Conservation (phyloP, 2,113 vertebrate species). For the Indri indri region DNA sequence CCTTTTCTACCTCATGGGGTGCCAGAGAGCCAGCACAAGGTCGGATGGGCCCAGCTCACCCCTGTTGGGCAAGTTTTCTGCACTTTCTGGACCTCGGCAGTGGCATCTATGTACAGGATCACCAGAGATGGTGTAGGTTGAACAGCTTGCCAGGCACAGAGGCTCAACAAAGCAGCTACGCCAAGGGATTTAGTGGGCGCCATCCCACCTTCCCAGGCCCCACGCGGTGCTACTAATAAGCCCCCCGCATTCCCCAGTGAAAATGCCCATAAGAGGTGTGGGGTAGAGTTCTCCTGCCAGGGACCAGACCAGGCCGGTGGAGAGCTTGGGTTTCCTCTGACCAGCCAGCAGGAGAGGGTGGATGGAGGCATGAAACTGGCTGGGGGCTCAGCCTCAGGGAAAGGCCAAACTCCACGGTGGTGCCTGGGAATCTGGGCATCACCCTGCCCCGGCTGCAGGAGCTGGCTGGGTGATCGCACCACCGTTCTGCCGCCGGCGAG, state of each 20-base stretch:
- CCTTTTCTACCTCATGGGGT: accelerated
- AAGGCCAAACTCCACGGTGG: background rate
- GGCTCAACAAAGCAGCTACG: background rate
- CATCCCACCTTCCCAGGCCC: background rate
- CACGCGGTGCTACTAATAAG: background rate
- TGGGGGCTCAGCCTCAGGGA: background rate
- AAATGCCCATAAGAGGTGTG: background rate
- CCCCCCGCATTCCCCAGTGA: too few species aligned
- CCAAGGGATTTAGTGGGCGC: accelerated
- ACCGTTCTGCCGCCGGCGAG: background rate
- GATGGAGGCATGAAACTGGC: background rate
- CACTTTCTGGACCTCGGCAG: background rate
- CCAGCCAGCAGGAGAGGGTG: background rate
- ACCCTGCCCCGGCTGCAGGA: accelerated
- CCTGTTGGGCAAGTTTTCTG: accelerated
- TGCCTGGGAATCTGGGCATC: background rate
- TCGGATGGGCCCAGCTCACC: background rate
- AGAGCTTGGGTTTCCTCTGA: background rate
- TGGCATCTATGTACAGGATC: accelerated
- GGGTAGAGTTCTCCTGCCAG: background rate
- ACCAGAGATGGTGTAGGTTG: accelerated
- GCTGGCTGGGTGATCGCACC: background rate
- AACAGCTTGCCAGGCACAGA: too few species aligned
- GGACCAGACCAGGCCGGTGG: accelerated
- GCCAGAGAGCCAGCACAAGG: background rate